Percentiles rank a stretch among this genome's conserved stretches.
These are phyloP conservation scores for Acronicta psi DNA, from an alignment of 2,888 invertebrate genomes.

Conservation along the genomic window DNA sequence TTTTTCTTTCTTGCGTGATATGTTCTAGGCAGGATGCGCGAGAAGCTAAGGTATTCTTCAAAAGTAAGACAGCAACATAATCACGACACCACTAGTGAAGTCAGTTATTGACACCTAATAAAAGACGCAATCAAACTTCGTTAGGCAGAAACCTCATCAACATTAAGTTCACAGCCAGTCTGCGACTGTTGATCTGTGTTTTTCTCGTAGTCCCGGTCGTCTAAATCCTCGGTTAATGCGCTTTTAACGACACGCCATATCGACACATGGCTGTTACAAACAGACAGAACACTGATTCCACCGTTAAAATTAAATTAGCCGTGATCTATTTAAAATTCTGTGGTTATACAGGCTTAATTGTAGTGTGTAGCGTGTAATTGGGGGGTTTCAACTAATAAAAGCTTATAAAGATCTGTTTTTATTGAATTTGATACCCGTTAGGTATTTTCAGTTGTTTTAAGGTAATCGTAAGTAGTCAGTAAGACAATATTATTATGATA, in stretches of 20 bases:
- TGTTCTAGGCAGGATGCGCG: too few relatives aligned
- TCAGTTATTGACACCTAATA: background rate
- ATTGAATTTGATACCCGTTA: conserved; percentile 19
- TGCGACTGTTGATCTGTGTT: conserved; percentile 32
- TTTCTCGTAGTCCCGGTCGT: conserved; percentile 44
- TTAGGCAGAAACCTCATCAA: conserved; percentile 2
- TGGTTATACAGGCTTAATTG: conserved; percentile 47
- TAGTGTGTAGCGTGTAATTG: conserved; percentile 42
- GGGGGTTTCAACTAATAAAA: conserved; percentile 29
- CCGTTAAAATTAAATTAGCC: conserved; percentile 62
- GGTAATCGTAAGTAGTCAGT: background rate
- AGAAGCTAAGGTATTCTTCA: too few relatives aligned
- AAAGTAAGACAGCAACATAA: too few relatives aligned
- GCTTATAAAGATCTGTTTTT: conserved; percentile 26
- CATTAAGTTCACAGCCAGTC: background rate
- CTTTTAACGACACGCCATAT: conserved; percentile 74
- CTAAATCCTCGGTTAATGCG: conserved; percentile 73
- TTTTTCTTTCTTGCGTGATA: too few relatives aligned
- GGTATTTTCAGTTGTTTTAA: background rate
- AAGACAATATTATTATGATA: background rate
- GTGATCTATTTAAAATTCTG: conserved; percentile 54
- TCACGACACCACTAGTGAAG: too few relatives aligned
- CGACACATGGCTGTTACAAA: conserved; percentile 65
- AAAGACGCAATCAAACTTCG: background rate
- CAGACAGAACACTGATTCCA: conserved; percentile 48